Evolutionary conservation across 2,797 vertebrate species (phyloP).

Genomic region (Phylloscopus collybita): DNA sequence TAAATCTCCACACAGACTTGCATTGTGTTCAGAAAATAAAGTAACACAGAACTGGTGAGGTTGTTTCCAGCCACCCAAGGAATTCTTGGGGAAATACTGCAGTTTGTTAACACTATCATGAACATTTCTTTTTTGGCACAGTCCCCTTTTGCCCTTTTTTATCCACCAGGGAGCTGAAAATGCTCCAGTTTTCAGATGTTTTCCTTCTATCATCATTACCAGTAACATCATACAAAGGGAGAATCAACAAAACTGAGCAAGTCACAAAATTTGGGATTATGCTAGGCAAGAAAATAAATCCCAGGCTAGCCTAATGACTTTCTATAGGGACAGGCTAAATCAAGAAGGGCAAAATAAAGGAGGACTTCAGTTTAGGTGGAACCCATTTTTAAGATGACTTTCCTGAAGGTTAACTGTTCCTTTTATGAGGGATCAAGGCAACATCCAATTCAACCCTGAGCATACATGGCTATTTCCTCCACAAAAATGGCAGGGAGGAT

Average conservation of each 20-base stretch:
- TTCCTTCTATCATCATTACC: background rate
- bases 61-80: background rate
- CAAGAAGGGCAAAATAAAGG: background rate
- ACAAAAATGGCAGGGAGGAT: background rate
- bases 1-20: background rate
- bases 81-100: conserved; percentile 39
- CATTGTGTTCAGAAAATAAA: background rate
- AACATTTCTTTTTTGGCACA: conserved; percentile 5
- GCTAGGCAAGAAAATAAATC: background rate
- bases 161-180: background rate
- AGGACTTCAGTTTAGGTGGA: background rate
- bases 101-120: background rate
- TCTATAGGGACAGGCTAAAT: background rate
- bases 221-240: background rate
- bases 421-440: conserved; percentile 25
- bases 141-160: background rate
- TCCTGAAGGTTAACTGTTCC: background rate
- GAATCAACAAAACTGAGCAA: background rate
- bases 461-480: background rate
- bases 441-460: conserved; percentile 39
- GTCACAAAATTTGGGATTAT: background rate
- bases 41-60: background rate
- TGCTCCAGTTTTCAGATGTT: background rate
- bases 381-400: background rate
- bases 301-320: background rate